phyloP scores from a whole-genome alignment of 1,140 invertebrate species.

The Colletes gigas region DNA sequence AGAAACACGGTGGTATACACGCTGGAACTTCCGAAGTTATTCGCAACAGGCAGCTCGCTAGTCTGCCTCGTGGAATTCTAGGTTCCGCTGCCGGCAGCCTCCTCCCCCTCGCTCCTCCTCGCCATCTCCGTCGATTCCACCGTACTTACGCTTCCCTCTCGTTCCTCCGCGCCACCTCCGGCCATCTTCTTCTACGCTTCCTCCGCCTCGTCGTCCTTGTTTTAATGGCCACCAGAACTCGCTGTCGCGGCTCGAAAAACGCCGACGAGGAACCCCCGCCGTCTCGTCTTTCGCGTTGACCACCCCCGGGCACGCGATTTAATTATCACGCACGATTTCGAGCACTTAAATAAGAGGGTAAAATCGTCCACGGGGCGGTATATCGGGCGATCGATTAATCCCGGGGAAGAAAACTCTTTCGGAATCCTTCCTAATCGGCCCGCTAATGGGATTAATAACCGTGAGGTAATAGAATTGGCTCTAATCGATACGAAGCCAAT shows the following conservation, averaged over 20 bases:
- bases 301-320: too few species aligned
- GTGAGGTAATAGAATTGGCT: too few species aligned
- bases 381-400: too few species aligned
- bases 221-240: conserved; percentile 54
- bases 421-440: too few species aligned
- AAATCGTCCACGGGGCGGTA: too few species aligned
- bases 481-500: too few species aligned
- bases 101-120: conserved; percentile 19
- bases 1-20: conserved; percentile 37
- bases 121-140: conserved; percentile 33
- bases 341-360: too few species aligned
- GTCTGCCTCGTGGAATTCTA: conserved; percentile 67
- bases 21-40: conserved; percentile 72
- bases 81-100: conserved; percentile 17
- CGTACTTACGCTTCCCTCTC: not conserved
- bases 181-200: conserved; percentile 39
- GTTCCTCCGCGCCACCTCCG: not conserved
- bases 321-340: too few species aligned
- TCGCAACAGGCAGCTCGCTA: conserved; percentile 73
- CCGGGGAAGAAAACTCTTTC: too few species aligned
- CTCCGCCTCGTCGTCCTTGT: conserved; percentile 46
- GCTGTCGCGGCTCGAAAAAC: conserved; percentile 20
- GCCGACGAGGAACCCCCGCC: conserved; percentile 3
- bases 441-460: too few species aligned
- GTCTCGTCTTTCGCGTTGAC: conserved; percentile 13